Evolutionary conservation across 2,113 vertebrate species (phyloP).

Genomic region (Forbesichthys agassizii): DNA sequence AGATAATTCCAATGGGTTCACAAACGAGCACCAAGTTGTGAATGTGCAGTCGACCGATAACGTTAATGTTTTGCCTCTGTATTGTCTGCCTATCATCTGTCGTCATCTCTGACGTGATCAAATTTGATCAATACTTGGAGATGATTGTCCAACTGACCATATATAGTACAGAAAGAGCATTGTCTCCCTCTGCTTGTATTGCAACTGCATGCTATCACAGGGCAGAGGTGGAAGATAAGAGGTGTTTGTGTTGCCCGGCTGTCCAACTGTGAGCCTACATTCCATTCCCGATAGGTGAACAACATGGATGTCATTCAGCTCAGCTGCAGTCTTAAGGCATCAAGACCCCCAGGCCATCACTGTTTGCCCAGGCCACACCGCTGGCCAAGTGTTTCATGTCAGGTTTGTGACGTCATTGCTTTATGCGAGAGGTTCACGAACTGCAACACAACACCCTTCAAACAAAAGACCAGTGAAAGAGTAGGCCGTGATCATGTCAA

Average conservation of each 20-base stretch:
- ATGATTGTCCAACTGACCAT: background rate
- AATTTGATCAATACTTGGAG: no score
- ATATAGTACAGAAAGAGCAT: background rate
- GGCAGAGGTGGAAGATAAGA: constrained; percentile 7
- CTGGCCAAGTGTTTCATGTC: constrained; percentile 25
- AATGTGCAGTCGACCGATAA: no score
- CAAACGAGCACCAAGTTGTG: no score
- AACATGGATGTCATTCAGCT: constrained; percentile 14
- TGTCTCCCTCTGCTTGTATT: constrained; percentile 2
- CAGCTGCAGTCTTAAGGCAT: constrained; percentile 23
- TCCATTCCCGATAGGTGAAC: constrained; percentile 25
- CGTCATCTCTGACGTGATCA: no score
- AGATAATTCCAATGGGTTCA: no score
- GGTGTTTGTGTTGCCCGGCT: constrained; percentile 14
- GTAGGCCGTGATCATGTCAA: constrained; percentile 63
- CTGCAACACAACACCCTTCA: constrained; percentile 54
- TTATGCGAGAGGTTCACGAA: constrained; percentile 34
- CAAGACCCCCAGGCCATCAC: constrained; percentile 24
- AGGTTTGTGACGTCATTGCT: constrained; percentile 31
- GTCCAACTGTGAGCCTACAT: background rate
- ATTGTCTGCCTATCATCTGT: no score
- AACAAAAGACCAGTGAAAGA: constrained; percentile 55
- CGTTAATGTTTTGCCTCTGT: no score
- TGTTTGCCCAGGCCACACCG: constrained; percentile 25
- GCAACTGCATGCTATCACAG: constrained; percentile 38